A percentile compares a stretch with the other conserved stretches of the same genome.
Evolutionary conservation across 2,797 vertebrate genomes (phyloP).

Genomic region (Dendrocincla fuliginosa): DNA sequence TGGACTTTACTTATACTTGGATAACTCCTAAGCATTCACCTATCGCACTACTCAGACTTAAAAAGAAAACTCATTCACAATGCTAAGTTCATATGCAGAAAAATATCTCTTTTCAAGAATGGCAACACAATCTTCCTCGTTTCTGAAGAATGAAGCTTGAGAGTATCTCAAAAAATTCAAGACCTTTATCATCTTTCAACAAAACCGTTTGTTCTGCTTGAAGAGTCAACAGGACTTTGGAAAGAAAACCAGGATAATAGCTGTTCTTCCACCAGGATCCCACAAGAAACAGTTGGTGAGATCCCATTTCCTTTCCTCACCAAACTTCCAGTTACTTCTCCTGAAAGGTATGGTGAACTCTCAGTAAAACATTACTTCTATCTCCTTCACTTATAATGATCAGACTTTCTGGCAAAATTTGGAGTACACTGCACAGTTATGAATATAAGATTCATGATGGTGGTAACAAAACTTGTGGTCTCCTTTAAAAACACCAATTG

Average conservation of each 20-base stretch:
- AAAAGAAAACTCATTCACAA: not conserved
- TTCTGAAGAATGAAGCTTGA: not conserved
- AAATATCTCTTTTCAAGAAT: not conserved
- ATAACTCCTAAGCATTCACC: not conserved
- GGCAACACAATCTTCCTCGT: not conserved
- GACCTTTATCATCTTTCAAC: not conserved
- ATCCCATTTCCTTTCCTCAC: not conserved
- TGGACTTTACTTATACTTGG: not conserved
- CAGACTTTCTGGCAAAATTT: not conserved
- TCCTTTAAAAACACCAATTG: not conserved
- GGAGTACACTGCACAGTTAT: not conserved
- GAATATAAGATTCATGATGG: not conserved
- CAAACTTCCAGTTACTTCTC: not conserved
- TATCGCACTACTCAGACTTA: not conserved
- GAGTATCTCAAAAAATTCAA: not conserved
- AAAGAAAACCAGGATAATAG: not conserved
- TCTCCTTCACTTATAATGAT: not conserved
- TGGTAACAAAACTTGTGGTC: not conserved
- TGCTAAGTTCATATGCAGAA: not conserved
- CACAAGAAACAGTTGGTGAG: not conserved
- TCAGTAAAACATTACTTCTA: not conserved
- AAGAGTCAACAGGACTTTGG: not conserved
- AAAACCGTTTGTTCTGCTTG: not conserved
- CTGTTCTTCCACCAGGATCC: not conserved
- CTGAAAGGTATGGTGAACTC: not conserved